Conservation (phyloP, 2,113 vertebrate species). For the Dicrurus megarhynchus region DNA sequence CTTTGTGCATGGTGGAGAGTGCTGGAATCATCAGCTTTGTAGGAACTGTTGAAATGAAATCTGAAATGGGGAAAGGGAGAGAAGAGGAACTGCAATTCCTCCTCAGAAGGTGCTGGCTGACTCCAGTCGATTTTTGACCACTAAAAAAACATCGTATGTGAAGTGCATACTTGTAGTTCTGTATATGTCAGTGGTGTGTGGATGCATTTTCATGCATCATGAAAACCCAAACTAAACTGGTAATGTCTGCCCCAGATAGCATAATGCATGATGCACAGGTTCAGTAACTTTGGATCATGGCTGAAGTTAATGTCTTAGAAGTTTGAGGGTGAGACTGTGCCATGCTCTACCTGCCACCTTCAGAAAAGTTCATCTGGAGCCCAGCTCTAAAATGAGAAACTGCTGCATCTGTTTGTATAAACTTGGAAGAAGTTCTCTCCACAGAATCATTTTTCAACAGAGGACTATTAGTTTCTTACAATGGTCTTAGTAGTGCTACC, state of each 20-base stretch:
- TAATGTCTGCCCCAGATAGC: background rate
- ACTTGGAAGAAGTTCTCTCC: background rate
- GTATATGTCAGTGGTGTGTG: background rate
- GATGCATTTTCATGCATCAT: background rate
- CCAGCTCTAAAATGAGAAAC: background rate
- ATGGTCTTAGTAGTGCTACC: background rate
- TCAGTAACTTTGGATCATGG: background rate
- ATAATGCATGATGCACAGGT: background rate
- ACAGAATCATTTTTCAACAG: background rate
- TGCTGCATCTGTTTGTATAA: background rate
- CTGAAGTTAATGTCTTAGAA: background rate
- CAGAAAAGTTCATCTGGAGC: background rate
- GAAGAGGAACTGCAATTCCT: background rate
- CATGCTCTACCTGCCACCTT: background rate
- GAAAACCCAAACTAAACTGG: background rate
- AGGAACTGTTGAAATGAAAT: background rate
- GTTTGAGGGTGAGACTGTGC: background rate
- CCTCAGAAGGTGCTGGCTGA: background rate
- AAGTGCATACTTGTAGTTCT: background rate
- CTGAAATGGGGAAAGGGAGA: background rate
- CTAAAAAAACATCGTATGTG: fast-evolving
- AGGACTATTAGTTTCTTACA: background rate
- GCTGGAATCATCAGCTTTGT: background rate
- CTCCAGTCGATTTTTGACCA: background rate
- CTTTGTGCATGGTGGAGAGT: background rate